Evolutionary conservation across 2,113 vertebrate genomes (phyloP).

Genomic region (Ornithorhynchus anatinus): DNA sequence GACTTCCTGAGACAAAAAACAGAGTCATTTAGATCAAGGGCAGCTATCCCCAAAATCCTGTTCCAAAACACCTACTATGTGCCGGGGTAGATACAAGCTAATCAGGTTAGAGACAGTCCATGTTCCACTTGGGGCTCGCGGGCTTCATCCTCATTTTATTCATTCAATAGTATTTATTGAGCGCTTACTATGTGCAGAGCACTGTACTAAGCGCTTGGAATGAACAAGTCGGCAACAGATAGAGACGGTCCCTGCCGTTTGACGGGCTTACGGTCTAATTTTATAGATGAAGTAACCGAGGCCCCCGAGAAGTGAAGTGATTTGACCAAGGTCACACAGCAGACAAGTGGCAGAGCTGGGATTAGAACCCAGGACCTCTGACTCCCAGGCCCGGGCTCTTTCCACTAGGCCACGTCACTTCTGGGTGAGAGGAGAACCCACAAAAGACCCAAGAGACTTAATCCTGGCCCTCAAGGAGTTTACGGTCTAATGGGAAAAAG

Average conservation of each 20-base stretch:
- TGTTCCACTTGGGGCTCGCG: too few species aligned
- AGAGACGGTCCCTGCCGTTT: neutral
- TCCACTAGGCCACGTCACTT: neutral
- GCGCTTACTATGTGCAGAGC: neutral
- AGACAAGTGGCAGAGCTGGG: neutral
- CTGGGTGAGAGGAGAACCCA: too few species aligned
- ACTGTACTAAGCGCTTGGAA: neutral
- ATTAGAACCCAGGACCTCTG: neutral
- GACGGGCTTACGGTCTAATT: too few species aligned
- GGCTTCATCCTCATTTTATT: neutral
- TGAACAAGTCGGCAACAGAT: neutral
- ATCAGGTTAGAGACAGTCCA: neutral
- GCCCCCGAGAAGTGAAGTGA: neutral
- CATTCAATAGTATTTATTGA: neutral
- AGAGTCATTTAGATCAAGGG: too few species aligned
- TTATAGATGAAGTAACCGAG: neutral
- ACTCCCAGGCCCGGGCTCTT: neutral
- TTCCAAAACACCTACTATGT: too few species aligned
- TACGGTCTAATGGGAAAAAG: neutral
- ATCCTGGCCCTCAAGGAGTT: neutral
- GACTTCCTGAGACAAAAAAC: too few species aligned
- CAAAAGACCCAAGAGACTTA: neutral
- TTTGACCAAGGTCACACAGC: neutral
- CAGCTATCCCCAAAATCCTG: too few species aligned
- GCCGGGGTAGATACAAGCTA: neutral